Base-by-base conservation (phyloP, 2,113 vertebrate genomes). In the Oryzias celebensis region DNA sequence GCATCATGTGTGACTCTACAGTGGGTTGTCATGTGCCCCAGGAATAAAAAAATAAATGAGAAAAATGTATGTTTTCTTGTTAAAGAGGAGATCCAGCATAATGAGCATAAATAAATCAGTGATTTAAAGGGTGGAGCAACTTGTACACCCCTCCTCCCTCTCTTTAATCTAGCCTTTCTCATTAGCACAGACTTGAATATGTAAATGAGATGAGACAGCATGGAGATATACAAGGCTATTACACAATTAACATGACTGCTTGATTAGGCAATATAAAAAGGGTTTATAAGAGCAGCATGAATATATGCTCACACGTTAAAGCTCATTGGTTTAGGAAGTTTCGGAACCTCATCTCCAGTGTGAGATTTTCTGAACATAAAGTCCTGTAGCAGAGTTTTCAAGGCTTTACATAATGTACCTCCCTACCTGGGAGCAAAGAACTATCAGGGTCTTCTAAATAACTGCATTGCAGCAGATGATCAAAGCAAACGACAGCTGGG, bases 201-300 rank as follows among this genome's bases (percentile, higher is more conserved):
- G 88, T 46, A 86, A 86, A 90, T 88, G 82, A 84, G 85, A 85
- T 65, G 72, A 76, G 85, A 87, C 82, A 63, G 83, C 80, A 76
- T 74, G 75, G 80, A 86, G 83, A 86, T 69, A 87, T 82, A 86
- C 85, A 81, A 85, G 82, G 75, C 82, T 78, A 86, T 88, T 86
- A 85, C 80, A 64, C 83, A 87, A 88, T 88, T 88, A 87, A 82
- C 83, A 73, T 74, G 78, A 85, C 82, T 84, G 81, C 75, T 82
- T 85, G 83, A 90, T 86, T 78, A 82, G 86, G 78, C 72, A 82
- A 82, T 80, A 83, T 63, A 79, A 61, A 70, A 65, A 68, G 71
- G 77, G 68, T 85, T 81, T 71, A 79, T 68, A 78, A 78, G 78
- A 72, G 59, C 44, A 26, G 60, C 52, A 23, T 47, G 55, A 22